Conservation (phyloP, 2,888 invertebrate species). For the Bombylius major region DNA sequence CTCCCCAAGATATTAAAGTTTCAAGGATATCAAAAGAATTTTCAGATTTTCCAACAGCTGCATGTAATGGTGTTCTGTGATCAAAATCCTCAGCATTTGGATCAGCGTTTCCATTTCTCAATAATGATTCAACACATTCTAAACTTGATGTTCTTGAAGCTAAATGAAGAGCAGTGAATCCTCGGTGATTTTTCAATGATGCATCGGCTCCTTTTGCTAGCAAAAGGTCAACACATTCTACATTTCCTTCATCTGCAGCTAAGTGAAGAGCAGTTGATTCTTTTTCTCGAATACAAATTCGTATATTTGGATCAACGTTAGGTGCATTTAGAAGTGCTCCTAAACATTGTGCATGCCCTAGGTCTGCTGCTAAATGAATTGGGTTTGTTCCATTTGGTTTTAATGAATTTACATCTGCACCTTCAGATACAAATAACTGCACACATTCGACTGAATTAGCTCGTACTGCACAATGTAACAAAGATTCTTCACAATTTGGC, state of each 20-base stretch:
- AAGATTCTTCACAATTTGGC: constrained; percentile 58
- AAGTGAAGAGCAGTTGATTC: constrained; percentile 71
- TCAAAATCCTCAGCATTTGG: constrained; percentile 71
- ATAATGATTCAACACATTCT: constrained; percentile 66
- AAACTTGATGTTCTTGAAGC: constrained; percentile 68
- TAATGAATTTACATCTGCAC: constrained; percentile 61
- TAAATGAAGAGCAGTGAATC: constrained; percentile 74
- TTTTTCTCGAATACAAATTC: constrained; percentile 55
- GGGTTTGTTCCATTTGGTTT: constrained; percentile 67
- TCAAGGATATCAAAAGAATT: constrained; percentile 70
- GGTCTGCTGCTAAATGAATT: constrained; percentile 67
- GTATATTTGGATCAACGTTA: constrained; percentile 54
- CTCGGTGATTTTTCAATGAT: constrained; percentile 59
- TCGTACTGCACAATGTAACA: constrained; percentile 73
- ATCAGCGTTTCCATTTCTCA: constrained; percentile 62
- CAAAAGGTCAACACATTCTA: constrained; percentile 64
- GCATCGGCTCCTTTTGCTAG: constrained; percentile 64
- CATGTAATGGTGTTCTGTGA: constrained; percentile 68
- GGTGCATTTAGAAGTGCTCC: constrained; percentile 62
- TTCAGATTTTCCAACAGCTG: constrained; percentile 73
- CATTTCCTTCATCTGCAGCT: constrained; percentile 78
- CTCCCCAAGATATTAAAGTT: constrained; percentile 63
- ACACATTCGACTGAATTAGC: constrained; percentile 75
- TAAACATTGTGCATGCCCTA: constrained; percentile 64
- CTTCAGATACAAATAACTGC: constrained; percentile 58